Evolutionary conservation across 2,797 vertebrate species (phyloP).

Genomic region (Neosilurus hyrtlii): DNA sequence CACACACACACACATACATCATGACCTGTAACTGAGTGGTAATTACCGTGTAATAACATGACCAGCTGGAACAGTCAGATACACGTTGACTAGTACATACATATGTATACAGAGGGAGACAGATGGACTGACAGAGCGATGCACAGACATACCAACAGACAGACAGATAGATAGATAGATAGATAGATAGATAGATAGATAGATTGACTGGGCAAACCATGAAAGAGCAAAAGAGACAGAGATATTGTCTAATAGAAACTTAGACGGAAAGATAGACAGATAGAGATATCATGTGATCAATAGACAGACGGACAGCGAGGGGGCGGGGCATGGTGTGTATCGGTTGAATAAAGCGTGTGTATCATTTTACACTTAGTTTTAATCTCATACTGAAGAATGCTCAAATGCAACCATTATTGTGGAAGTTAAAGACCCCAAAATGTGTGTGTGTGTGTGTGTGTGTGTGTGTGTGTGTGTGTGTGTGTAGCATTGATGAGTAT

Average conservation of each 20-base stretch:
- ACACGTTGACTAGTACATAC: neutral
- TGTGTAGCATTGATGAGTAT: constrained; percentile 49
- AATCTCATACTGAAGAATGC: neutral
- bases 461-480: constrained; percentile 34
- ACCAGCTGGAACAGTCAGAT: neutral
- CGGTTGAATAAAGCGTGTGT: neutral
- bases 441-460: constrained; percentile 23
- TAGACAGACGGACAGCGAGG: neutral
- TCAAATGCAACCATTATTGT: neutral
- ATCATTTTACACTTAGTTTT: neutral
- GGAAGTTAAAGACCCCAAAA: neutral
- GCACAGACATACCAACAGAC: neutral
- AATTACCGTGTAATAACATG: constrained; percentile 3
- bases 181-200: neutral
- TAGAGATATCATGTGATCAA: neutral
- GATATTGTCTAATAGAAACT: too few relatives aligned
- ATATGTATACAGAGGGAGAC: neutral
- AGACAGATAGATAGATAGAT: neutral
- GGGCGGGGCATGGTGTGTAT: neutral
- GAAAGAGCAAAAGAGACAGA: neutral
- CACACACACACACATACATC: constrained; percentile 5
- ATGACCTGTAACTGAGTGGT: neutral
- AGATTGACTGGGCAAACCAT: neutral
- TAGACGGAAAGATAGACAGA: neutral
- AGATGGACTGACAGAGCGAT: neutral